These are phyloP conservation scores for Phanerotoma sp. DNA, from an alignment of 2,888 invertebrate genomes.

Conservation along the genomic window DNA sequence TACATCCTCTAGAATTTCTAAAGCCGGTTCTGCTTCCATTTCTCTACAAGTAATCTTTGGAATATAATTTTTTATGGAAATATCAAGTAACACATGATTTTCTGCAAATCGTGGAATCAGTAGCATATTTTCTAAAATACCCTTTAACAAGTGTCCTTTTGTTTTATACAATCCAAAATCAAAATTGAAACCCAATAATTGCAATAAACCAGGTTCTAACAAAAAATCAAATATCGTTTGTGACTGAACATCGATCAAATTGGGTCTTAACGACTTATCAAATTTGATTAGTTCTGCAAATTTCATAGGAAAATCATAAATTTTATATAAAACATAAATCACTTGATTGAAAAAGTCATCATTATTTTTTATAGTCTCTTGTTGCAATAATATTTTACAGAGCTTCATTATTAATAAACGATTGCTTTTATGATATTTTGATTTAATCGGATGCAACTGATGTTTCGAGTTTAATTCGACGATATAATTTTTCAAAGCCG, in stretches of 20 bases:
- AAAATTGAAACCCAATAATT: slow-evolving; percentile 20
- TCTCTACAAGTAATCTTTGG: slow-evolving; percentile 8
- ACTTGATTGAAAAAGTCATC: slow-evolving; percentile 17
- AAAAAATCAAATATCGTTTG: not conserved
- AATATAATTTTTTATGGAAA: slow-evolving; percentile 2
- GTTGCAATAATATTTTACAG: slow-evolving; percentile 3
- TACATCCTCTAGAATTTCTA: not conserved
- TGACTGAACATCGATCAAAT: not conserved
- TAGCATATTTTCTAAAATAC: slow-evolving; percentile 15
- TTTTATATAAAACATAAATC: slow-evolving; percentile 7
- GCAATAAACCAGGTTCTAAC: not conserved
- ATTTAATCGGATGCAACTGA: not conserved
- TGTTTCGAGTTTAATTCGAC: too few relatives aligned
- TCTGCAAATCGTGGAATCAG: not conserved
- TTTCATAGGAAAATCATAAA: slow-evolving; percentile 13
- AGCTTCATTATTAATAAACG: slow-evolving; percentile 11
- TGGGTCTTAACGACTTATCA: not conserved
- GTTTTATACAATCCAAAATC: slow-evolving; percentile 22
- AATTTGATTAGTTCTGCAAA: slow-evolving; percentile 3
- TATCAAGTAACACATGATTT: not conserved
- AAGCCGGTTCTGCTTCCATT: slow-evolving; percentile 18
- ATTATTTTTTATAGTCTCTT: not conserved
- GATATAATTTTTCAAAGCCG: too few relatives aligned
- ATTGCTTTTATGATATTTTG: slow-evolving; percentile 10
- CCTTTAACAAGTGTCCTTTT: slow-evolving; percentile 19